These are phyloP conservation scores for Cantharis lateralis DNA, from an alignment of 2,888 invertebrate genomes.

Conservation along the genomic window DNA sequence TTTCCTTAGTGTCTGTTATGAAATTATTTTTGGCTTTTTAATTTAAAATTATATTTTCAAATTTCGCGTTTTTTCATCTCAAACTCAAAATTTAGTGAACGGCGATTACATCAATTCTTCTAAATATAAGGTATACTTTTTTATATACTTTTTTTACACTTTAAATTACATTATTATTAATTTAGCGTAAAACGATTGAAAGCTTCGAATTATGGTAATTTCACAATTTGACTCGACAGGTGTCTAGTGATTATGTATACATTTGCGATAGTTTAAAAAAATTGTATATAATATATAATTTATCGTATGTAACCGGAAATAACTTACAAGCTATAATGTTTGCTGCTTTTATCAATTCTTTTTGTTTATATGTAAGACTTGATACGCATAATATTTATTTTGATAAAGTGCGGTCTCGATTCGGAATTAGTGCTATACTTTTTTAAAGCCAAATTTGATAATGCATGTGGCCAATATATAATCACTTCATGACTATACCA, in stretches of 20 bases:
- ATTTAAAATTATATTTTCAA: neutral
- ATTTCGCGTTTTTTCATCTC: neutral
- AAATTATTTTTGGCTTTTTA: slow-evolving; percentile 8
- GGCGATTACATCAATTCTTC: neutral
- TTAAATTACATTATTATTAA: neutral
- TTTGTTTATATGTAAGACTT: neutral
- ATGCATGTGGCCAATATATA: neutral
- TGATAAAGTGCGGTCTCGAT: neutral
- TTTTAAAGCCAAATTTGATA: neutral
- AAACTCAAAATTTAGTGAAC: neutral
- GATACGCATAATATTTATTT: neutral
- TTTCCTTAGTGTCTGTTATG: slow-evolving; percentile 1
- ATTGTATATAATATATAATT: neutral
- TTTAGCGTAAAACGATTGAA: neutral
- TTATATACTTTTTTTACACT: neutral
- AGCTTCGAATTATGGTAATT: neutral
- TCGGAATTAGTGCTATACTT: neutral
- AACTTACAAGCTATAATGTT: neutral
- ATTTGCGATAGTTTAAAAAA: neutral
- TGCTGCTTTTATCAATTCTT: neutral
- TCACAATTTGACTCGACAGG: neutral
- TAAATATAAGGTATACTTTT: neutral
- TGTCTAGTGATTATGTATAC: neutral
- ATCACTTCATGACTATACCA: too few relatives aligned
- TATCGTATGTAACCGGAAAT: neutral